These are phyloP conservation scores for Geodia barretti DNA, from an alignment of 37 sponge, comb jelly and placozoan species.

Conservation along the genomic window DNA sequence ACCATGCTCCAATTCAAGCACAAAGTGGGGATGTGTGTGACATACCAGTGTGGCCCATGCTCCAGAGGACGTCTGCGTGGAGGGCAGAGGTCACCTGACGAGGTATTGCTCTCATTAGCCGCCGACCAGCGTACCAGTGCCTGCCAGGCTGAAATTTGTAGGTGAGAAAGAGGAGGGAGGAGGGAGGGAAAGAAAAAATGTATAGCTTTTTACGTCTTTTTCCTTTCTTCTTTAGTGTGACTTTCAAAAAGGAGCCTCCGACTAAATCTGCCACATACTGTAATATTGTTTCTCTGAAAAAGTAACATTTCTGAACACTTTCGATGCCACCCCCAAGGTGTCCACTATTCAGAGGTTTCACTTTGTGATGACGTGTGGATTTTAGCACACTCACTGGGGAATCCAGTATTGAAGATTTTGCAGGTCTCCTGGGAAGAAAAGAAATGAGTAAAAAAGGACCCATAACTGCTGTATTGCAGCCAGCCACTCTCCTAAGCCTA, in stretches of 20 bases:
- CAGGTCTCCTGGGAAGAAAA: not conserved
- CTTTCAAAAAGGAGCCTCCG: no score
- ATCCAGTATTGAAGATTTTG: not conserved
- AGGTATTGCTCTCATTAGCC: constrained; percentile 85
- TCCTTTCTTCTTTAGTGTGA: not conserved
- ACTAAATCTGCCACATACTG: no score
- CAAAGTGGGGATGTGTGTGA: no score
- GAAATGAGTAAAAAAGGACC: no score
- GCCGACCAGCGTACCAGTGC: constrained; percentile 80
- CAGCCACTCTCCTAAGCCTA: no score
- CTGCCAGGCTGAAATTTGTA: constrained; percentile 51
- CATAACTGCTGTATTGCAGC: no score
- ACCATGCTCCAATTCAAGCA: no score
- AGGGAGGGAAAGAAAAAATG: not conserved
- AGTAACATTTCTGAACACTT: no score
- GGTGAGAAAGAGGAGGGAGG: not conserved
- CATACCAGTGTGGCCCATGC: constrained; percentile 75
- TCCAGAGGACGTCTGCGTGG: constrained; percentile 92
- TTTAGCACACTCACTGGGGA: not conserved
- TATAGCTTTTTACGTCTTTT: not conserved
- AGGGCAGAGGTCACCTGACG: constrained; percentile 93
- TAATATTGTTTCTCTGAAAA: no score
- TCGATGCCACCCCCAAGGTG: not conserved
- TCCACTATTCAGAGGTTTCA: not conserved
- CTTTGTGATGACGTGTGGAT: not conserved